Evolutionary conservation across 2,113 vertebrate genomes (phyloP), one percentile per base, ranked within the genome.

Genomic region (Campylomormyrus tamandua): DNA sequence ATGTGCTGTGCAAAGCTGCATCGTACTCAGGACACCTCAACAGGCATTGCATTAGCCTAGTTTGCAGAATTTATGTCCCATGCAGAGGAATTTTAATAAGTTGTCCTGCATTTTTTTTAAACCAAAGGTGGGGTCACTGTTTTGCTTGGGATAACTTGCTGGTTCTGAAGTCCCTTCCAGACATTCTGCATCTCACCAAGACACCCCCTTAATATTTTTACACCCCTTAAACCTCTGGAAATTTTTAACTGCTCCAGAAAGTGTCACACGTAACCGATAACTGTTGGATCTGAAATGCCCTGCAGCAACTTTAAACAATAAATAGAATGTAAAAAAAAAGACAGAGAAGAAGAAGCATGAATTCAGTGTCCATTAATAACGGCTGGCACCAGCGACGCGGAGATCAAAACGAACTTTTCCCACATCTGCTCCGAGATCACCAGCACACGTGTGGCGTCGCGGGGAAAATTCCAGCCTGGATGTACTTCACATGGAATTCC

Each of bases 161-260:
- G 7, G 35, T 80, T 35, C 56, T 90, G 53, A 85, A 84, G 74
- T 89, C 53, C 53, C 87, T 15, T 83, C 49, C 66, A 90, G 49
- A 90, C 56, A 83, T 45, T 88, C 70, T 80, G 31, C 85, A 74
- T 50, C 74, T 88, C 86, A 45, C 39, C 45, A 89, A 84, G 49
- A 9, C 49, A 84, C 88, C 35, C 35, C 39, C 46, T 49, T 53
- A 53, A 21, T 27, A 58, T 39, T 89, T n/a, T 45, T 89, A 24
- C 35, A 45, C 85, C 27, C 27, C 49, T 87, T 19, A 52, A 31
- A 56, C 50, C 24, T 21, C 86, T 31, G 49, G 86, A 27, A 35
- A 49, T 15, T 80, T 70, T 80, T 80, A 53, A 56, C 50, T 49
- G 27, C 50, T 35, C 49, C 50, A 53, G 50, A 56, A 35, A 53